Percentiles rank a stretch among this genome's conserved stretches.
Evolutionary conservation across 2,797 vertebrate genomes (phyloP).

Genomic region (Enteromius unitaeniatus): DNA sequence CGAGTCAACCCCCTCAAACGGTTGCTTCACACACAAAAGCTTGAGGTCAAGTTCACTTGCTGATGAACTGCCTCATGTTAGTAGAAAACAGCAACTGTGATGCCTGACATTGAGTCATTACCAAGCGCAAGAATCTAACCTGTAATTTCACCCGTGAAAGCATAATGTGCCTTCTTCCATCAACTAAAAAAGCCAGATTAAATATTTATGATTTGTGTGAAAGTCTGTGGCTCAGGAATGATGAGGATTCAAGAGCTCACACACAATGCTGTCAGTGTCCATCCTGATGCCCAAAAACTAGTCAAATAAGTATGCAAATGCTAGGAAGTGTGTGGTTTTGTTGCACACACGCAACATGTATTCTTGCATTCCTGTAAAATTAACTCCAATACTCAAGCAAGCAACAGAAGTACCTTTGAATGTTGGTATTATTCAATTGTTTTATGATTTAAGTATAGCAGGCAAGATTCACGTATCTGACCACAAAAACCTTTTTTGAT

Average conservation of each 20-base stretch:
- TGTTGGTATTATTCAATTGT: not conserved
- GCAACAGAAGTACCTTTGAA: not conserved
- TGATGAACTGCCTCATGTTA: conserved; percentile 40
- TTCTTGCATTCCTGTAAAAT: not conserved
- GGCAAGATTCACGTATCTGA: not conserved
- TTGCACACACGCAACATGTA: too few relatives aligned
- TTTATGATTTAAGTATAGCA: not conserved
- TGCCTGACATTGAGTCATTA: not conserved
- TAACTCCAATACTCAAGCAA: not conserved
- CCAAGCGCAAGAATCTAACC: conserved; percentile 1
- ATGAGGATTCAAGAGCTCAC: conserved; percentile 19
- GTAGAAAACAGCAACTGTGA: conserved; percentile 38
- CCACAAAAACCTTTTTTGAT: not conserved
- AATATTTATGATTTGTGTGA: conserved; percentile 54
- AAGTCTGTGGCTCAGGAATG: not conserved
- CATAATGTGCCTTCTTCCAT: conserved; percentile 45
- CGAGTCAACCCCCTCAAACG: not conserved
- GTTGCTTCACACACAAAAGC: conserved; percentile 14
- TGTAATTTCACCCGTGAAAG: conserved; percentile 1
- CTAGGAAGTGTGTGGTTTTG: not conserved
- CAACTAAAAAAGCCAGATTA: conserved; percentile 53
- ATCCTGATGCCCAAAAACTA: not conserved
- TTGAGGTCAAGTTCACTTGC: conserved; percentile 49
- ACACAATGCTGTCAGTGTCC: conserved; percentile 28
- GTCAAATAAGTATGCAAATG: conserved; percentile 2